These are phyloP conservation scores for Protosalanx chinensis DNA, from an alignment of 2,797 vertebrate genomes.

Conservation along the genomic window DNA sequence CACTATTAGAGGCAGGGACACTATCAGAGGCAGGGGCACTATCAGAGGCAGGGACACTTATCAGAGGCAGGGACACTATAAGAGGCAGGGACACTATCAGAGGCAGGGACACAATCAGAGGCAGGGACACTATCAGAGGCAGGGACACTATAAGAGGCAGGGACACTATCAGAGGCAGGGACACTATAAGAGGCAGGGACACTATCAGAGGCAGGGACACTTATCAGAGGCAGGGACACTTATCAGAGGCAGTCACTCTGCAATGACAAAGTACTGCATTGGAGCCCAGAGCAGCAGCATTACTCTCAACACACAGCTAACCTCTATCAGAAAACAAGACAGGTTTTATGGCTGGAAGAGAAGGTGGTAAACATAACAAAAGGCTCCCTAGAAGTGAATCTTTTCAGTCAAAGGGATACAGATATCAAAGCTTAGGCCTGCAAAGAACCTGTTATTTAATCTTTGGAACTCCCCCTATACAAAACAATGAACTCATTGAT, in stretches of 20 bases:
- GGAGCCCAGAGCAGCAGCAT: slow-evolving; percentile 39
- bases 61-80: slow-evolving; percentile 60
- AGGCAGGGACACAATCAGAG: no score
- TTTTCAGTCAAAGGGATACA: slow-evolving; percentile 59
- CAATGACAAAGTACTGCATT: slow-evolving; percentile 54
- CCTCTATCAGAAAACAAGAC: slow-evolving; percentile 64
- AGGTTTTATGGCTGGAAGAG: slow-evolving; percentile 64
- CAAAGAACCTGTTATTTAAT: slow-evolving; percentile 42
- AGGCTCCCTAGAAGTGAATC: slow-evolving; percentile 63
- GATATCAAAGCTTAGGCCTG: slow-evolving; percentile 61
- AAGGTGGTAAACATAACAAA: slow-evolving; percentile 67
- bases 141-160: no score
- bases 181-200: no score
- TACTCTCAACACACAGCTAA: slow-evolving; percentile 54
- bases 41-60: no score
- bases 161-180: no score
- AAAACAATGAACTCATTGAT: slow-evolving; percentile 57
- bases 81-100: slow-evolving; percentile 39
- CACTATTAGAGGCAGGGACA: no score
- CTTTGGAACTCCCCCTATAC: slow-evolving; percentile 44
- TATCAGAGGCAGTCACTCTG: slow-evolving; percentile 56
- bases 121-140: no score
- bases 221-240: no score
- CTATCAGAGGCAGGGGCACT: no score
- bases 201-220: no score